Base-by-base conservation (phyloP, 1,140 invertebrate species). In the Pseudomyrmex pallidus region DNA sequence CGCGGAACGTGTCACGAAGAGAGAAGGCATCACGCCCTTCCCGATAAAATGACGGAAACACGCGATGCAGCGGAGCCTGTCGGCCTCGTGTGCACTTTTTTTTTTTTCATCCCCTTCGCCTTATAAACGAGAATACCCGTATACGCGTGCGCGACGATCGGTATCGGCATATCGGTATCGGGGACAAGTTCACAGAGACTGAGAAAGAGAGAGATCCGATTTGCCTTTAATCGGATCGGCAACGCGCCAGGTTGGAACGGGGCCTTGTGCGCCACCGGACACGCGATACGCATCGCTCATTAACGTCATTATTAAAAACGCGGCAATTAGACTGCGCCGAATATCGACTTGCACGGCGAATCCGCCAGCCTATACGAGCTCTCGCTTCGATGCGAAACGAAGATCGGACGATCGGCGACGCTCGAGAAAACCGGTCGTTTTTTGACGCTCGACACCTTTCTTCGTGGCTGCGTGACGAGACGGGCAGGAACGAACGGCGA, bases 301-400 rank as follows among this genome's bases (percentile, higher is more conserved):
- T 90, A 90, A 90, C 86, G 88, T 90, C 87, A 87, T 89, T 90
- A 90, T 90, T 90, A 90, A 90, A 90, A 88, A 89, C 82, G 85
- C 52, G 70, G 88, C 88, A 89, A 89, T 89, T 89, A 89, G 85
- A 88, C 74, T 64, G 80, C 63, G 78, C 59, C 9, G 72, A 89
- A 89, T 89, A 89, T 89, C 88, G 87, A 84, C 76, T 82, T 78
- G 82, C 66, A 89, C 64, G 80, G 76, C 13, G 50, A 35, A 22
- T 44, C 9, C 46, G n/a, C 54, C 35, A 7, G 35, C 35, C 35
- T 35, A 35, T 35, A 62, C 56, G 22, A 20, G 22, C 15, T 44
- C 35, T 35, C 5, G 35, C 35, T 35, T 35, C 74, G 76, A 77
- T 46, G 63, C 22, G 4, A 20, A 50, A 66, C n/a, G 59, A 8